phyloP scores from a whole-genome alignment of 2,113 vertebrate species.

The Sinocyclocheilus anshuiensis region DNA sequence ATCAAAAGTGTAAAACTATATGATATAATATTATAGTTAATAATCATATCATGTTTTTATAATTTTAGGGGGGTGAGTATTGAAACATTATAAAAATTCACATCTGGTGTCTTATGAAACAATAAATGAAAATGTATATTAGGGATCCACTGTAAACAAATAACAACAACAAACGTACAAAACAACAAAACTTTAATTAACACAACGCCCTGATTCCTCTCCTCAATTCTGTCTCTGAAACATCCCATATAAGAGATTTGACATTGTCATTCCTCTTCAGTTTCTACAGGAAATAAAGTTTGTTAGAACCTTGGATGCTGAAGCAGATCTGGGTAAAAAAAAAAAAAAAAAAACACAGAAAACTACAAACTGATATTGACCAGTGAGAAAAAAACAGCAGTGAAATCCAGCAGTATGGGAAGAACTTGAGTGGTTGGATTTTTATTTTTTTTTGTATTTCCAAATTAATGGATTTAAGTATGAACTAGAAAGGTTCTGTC shows the following conservation, averaged over 20 bases:
- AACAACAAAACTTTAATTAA: slow-evolving; percentile 52
- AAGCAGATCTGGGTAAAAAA: background rate
- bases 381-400: background rate
- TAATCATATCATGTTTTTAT: too few relatives aligned
- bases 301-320: slow-evolving; percentile 17
- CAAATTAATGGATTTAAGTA: background rate
- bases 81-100: background rate
- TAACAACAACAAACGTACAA: slow-evolving; percentile 29
- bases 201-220: slow-evolving; percentile 21
- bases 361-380: background rate
- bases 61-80: too few relatives aligned
- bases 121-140: background rate
- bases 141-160: background rate
- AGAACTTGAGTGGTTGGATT: background rate
- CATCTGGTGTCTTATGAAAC: background rate
- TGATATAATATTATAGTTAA: too few relatives aligned
- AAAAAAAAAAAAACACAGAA: background rate
- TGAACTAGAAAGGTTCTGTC: background rate
- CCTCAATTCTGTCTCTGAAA: slow-evolving; percentile 6
- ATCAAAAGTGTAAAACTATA: background rate
- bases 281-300: slow-evolving; percentile 26
- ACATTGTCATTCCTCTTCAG: slow-evolving; percentile 24
- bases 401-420: background rate
- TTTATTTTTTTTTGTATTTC: background rate
- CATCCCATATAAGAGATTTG: background rate